Conservation (phyloP, 37 sponge, comb jelly and placozoan genomes). For the Cladorhizidae sp. region DNA sequence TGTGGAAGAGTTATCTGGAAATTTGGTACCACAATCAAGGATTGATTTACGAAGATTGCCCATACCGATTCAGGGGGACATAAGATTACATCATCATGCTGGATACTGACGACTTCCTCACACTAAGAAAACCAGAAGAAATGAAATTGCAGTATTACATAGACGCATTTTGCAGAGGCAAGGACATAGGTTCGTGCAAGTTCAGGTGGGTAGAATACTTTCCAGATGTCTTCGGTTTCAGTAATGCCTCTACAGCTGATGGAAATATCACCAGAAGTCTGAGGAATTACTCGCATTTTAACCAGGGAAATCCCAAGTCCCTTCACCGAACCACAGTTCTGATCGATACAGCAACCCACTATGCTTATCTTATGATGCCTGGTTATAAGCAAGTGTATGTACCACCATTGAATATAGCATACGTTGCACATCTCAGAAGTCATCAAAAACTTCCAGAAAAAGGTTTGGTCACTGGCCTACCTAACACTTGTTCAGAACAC, state of each 20-base stretch:
- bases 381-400: conserved; percentile 1
- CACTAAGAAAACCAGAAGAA: conserved; percentile 4
- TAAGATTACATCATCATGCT: conserved; percentile 24
- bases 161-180: conserved; percentile 13
- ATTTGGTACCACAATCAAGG: conserved; percentile 19
- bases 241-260: not conserved
- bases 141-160: conserved; percentile 29
- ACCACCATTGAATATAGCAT: not conserved
- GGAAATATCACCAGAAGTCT: conserved; percentile 21
- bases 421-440: conserved; percentile 11
- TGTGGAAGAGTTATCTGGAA: conserved; percentile 3
- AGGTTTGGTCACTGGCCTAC: conserved; percentile 1
- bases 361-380: conserved; percentile 13
- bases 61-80: conserved; percentile 13
- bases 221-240: conserved; percentile 7
- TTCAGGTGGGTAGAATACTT: conserved; percentile 29
- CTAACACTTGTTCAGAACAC: not conserved
- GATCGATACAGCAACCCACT: conserved; percentile 16
- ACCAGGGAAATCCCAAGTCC: conserved; percentile 16
- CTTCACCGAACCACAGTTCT: conserved; percentile 4
- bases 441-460: not conserved
- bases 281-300: not conserved
- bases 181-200: conserved; percentile 25
- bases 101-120: conserved; percentile 33
- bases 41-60: conserved; percentile 33